A percentile compares a stretch with the other conserved stretches of the same genome.
Conservation (phyloP, 2,797 vertebrate genomes). For the Neosilurus mollespiculum region DNA sequence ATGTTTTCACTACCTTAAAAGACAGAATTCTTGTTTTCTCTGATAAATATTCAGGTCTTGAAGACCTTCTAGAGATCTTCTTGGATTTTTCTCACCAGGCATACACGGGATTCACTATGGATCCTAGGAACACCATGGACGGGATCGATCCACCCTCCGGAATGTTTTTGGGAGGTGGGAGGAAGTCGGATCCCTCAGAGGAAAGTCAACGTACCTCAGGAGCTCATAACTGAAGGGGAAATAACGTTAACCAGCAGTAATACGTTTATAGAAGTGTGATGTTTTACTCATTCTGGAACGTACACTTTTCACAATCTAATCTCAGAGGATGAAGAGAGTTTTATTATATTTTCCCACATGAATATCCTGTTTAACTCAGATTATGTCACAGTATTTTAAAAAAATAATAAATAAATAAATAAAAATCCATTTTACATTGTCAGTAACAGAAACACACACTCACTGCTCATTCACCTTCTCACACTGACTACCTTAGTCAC, state of each 20-base stretch:
- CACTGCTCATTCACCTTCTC: background rate
- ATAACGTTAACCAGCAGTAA: background rate
- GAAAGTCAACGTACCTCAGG: background rate
- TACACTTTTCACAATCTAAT: background rate
- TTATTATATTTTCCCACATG: background rate
- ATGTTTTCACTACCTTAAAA: background rate
- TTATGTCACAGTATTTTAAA: background rate
- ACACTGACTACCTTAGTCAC: constrained; percentile 2
- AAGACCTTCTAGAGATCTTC: background rate
- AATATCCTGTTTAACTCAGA: constrained; percentile 5
- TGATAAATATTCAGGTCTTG: background rate
- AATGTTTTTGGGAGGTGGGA: background rate
- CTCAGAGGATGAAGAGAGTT: background rate
- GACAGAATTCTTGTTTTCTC: background rate
- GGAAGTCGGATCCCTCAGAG: background rate
- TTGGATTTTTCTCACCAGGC: background rate
- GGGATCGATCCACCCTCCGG: no score
- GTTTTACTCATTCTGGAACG: background rate
- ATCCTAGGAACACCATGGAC: no score
- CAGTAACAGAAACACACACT: background rate
- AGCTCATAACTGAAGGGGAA: background rate
- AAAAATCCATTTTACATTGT: background rate
- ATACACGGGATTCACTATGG: background rate
- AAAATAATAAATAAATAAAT: background rate
- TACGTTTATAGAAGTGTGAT: background rate